Evolutionary conservation across 1,140 invertebrate genomes (phyloP), one percentile per base, ranked within the genome.

Genomic region (Trachymyrmex septentrionalis): DNA sequence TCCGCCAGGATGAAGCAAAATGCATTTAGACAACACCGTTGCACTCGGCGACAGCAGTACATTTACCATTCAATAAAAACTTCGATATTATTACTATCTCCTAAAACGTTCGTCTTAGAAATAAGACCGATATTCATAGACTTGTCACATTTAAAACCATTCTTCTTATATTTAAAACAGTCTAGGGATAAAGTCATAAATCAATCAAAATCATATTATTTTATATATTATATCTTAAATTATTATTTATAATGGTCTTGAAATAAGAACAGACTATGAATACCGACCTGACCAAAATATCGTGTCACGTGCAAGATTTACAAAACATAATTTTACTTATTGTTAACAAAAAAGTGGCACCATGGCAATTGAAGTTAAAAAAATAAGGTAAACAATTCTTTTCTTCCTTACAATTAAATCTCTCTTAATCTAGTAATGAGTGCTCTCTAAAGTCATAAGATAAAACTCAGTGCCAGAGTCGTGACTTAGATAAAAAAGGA

Each of bases 1-100:
- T 85, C 34, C 75, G 59, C 21, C 34, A 53, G 19, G 34, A 38
- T 57, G 66, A 38, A 44, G 59, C 63, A 14, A 48, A 61, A 84
- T 12, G 7, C 30, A 34, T 55, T 64, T 67, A 48, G 24, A 61
- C 38, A 48, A 73, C 24, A 63, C 14, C 7, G 48, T 73, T 19
- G 34, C 53, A 14, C 24, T 63, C 69, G 9, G 27, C 27, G 27
- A 24, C 21, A 63, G 9, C 21, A 9, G 5, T 71, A 14, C 9
- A 44, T 64, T 66, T 66, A 61, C 12, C 21, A 50, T 63, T 75
- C 53, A 34, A 63, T 44, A 9, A 81, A 57, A 71, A 21, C 3
- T 38, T 57, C 6, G 16, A 59, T 59, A 27, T 48, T 48, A 48
- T 48, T 72, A 57, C 27, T n/a, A 19, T 44, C 14, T 7, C 21